A percentile compares a stretch with the other conserved stretches of the same genome.
Evolutionary conservation across 2,888 invertebrate species (phyloP).

Genomic region (Atethmia centrago): DNA sequence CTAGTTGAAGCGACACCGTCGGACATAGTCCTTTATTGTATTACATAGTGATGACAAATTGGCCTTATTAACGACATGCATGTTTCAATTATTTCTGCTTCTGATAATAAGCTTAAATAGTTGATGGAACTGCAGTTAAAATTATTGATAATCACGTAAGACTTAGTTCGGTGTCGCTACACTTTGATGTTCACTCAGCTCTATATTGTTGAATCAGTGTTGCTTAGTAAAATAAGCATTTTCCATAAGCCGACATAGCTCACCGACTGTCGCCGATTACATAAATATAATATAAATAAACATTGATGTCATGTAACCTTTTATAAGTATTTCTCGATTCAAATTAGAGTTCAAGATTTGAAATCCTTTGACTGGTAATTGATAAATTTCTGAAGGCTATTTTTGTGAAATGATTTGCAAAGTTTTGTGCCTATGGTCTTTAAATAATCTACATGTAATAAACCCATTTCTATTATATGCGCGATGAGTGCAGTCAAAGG

Average conservation of each 20-base stretch:
- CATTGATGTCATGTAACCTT: conserved; percentile 36
- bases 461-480: conserved; percentile 6
- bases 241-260: conserved; percentile 31
- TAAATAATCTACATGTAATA: conserved; percentile 16
- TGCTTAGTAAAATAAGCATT: conserved; percentile 43
- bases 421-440: conserved; percentile 9
- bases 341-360: conserved; percentile 31
- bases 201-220: conserved; percentile 40
- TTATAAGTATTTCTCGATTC: conserved; percentile 32
- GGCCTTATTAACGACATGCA: conserved; percentile 49
- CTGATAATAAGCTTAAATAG: conserved; percentile 43
- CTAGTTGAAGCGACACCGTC: conserved; percentile 40
- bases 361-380: conserved; percentile 23
- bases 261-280: conserved; percentile 47
- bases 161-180: conserved; percentile 51
- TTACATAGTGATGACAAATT: conserved; percentile 46
- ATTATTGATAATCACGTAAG: conserved; percentile 30
- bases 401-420: conserved; percentile 8
- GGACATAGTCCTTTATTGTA: conserved; percentile 19
- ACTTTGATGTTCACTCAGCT: conserved; percentile 30
- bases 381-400: not conserved
- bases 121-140: conserved; percentile 38
- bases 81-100: conserved; percentile 55
- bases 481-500: conserved; percentile 30
- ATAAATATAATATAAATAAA: conserved; percentile 33